Conservation (phyloP, 2,797 vertebrate species). For the Smutsia gigantea region DNA sequence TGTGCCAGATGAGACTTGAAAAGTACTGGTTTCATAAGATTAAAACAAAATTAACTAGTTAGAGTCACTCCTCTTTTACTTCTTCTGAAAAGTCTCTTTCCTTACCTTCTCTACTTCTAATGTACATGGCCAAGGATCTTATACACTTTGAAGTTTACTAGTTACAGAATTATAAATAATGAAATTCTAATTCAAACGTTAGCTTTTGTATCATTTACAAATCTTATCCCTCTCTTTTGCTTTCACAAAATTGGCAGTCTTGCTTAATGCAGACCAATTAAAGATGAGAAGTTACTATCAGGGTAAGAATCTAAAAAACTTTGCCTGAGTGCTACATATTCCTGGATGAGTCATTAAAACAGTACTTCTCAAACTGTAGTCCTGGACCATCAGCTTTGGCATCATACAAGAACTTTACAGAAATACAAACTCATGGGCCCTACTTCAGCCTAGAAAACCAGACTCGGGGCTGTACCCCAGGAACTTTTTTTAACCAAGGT, state of each 20-base stretch:
- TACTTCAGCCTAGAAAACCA: background rate
- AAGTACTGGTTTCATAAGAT: background rate
- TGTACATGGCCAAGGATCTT: background rate
- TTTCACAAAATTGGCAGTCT: background rate
- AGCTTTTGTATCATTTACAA: background rate
- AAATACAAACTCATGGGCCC: background rate
- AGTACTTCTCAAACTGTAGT: background rate
- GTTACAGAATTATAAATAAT: background rate
- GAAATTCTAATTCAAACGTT: conserved; percentile 32
- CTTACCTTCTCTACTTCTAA: background rate
- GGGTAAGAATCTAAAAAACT: background rate
- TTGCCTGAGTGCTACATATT: background rate
- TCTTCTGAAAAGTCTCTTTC: background rate
- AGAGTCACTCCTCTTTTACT: background rate
- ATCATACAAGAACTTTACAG: background rate
- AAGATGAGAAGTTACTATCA: background rate
- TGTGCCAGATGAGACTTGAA: background rate
- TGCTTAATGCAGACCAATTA: background rate
- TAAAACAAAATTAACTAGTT: background rate
- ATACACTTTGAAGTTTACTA: no score
- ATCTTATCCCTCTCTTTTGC: background rate
- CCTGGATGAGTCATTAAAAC: background rate
- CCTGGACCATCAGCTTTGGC: background rate
- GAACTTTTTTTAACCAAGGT: background rate
- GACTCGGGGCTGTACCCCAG: background rate